Percentiles rank a stretch among this genome's conserved stretches.
Evolutionary conservation across 2,888 invertebrate genomes (phyloP).

Genomic region (Limulus polyphemus): DNA sequence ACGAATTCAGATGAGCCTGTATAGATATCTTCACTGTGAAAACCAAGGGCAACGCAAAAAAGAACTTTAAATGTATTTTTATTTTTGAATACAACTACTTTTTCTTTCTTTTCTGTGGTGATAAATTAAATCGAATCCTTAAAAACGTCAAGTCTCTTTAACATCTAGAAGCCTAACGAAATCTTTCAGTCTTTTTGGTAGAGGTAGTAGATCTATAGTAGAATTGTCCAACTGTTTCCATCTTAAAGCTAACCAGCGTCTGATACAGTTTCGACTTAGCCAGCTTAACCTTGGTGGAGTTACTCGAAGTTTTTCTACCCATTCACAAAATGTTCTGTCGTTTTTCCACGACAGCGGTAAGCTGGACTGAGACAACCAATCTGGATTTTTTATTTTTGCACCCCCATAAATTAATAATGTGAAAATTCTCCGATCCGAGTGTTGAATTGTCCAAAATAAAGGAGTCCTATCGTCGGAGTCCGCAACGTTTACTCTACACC

Average conservation of each 20-base stretch:
- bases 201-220: neutral
- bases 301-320: neutral
- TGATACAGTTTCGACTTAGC: neutral
- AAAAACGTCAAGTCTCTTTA: neutral
- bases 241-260: neutral
- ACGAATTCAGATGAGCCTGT: too few relatives aligned
- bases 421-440: constrained; percentile 11
- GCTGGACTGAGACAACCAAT: too few relatives aligned
- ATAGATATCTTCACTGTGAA: too few relatives aligned
- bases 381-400: too few relatives aligned
- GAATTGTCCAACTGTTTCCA: neutral
- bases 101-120: too few relatives aligned
- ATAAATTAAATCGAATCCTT: too few relatives aligned
- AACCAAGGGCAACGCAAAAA: too few relatives aligned
- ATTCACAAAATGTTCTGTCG: neutral
- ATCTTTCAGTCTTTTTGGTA: neutral
- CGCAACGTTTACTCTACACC: constrained; percentile 18
- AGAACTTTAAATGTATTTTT: too few relatives aligned
- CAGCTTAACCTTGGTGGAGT: neutral
- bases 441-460: constrained; percentile 23
- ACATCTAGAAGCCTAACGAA: neutral
- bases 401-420: too few relatives aligned
- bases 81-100: too few relatives aligned
- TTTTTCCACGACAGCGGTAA: too few relatives aligned
- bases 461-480: constrained; percentile 22